Evolutionary conservation across 1,140 invertebrate genomes (phyloP), one percentile per base, ranked within the genome.

Genomic region (Pseudoatta argentina): DNA sequence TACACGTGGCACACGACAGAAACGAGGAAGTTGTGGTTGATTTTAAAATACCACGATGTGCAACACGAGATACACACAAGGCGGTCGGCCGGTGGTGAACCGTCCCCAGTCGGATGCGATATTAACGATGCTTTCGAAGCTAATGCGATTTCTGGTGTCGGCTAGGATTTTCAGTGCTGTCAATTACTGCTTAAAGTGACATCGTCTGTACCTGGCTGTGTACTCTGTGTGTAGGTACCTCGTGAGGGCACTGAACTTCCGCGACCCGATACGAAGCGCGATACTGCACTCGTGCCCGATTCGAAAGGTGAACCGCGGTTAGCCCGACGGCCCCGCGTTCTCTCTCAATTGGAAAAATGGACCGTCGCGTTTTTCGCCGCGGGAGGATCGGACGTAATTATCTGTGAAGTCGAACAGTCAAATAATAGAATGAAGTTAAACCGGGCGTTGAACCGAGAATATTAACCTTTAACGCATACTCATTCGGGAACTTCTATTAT

Each of bases 141-240:
- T 83, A 83, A 83, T 83, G 79, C 27, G 55, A 83, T 83, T 83
- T 39, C 67, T 61, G 39, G 39, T 73, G 79, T 83, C 79, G 73
- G 30, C 67, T 48, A 83, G 79, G 79, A 73, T 83, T 83, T 83
- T 83, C 69, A 83, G 55, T 44, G 67, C 79, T 83, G 79, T 83
- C 79, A 83, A 83, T 83, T 83, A 83, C n/a, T 27, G 69, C 24
- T 61, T 83, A 83, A 83, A 83, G 79, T 51, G 79, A 83, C 79
- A 44, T 83, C 57, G 55, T n/a, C 55, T 6, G 55, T 48, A 61
- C 39, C 79, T 39, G 39, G 24, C 34, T 82, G 14, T 44, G 10
- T 44, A 44, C 39, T 44, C 39, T 44, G 39, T 59, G 39, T 59
- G 44, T 21, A 73, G 79, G 10, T 61, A 24, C 21, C 79, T 48